Evolutionary conservation across 2,113 vertebrate species (phyloP), one percentile per base, ranked within the genome.

Genomic region (Stomatorhinus ivindoensis): DNA sequence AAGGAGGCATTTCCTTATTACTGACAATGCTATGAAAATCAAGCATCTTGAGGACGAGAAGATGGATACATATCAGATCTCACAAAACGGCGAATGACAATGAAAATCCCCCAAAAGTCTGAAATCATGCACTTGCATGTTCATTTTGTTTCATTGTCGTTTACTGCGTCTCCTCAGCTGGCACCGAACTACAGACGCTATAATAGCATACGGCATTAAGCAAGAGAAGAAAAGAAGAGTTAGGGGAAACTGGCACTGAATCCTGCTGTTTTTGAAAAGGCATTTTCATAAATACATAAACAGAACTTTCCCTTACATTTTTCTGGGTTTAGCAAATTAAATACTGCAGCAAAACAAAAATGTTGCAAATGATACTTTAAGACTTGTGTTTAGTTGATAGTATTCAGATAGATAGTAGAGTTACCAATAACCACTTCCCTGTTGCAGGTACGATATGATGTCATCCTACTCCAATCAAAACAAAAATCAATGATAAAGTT

Each of bases 91-190:
- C 89, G 42, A 24, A 89, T 92, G 73, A 44, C 88, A 93, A 93
- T 92, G 91, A 93, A 11, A 93, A 88, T 92, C 48, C 89, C 91
- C 93, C 46, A 90, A 88, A 93, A 91, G 91, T 90, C 93, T 94
- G 93, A 94, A 94, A 93, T 94, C 92, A 87, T 93, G 87, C 69
- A 65, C 73, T 80, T 19, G 73, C 73, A 80, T 80, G 42, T 80
- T 84, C 53, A 55, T 51, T 55, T 73, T 50, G 15, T 86, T 44
- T 48, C 48, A 51, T 35, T 27, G 31, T n/a, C 4, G 24, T 84
- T 80, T 80, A 85, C n/a, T 11, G 15, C 42, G 9, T 80, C 73
- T 48, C 69, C 46, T 31, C 51, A 19, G 47, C 3, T 24, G 51
- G 24, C 24, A 85, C 17, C 48, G n/a, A 65, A 88, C 73, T 50